Evolutionary conservation across 30 jellyfish, hydroid and myxozoan genomes (phyloP).

Genomic region (Sanderia malayensis): DNA sequence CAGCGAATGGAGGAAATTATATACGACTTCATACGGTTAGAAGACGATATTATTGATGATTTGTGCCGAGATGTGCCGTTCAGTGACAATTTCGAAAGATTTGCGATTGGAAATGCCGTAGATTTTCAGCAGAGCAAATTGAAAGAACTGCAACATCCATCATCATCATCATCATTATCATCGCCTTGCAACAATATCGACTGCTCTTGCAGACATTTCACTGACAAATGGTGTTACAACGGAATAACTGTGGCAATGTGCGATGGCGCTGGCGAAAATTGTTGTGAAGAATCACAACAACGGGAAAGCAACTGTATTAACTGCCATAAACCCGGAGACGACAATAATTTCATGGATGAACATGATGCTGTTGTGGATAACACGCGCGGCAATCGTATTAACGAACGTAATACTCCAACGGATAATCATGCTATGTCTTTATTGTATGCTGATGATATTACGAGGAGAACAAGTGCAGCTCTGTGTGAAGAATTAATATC

Average conservation of each 20-base stretch:
- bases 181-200: not conserved
- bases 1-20: slow-evolving; percentile 68
- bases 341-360: not conserved
- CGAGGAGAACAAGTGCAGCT: not conserved
- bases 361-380: not conserved
- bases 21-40: slow-evolving; percentile 48
- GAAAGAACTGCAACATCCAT: not conserved
- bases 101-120: slow-evolving; percentile 20
- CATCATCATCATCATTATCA: not conserved
- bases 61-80: slow-evolving; percentile 55
- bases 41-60: slow-evolving; percentile 53
- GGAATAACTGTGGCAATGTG: not conserved
- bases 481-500: slow-evolving; percentile 11
- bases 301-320: not conserved
- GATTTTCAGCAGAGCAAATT: slow-evolving; percentile 24
- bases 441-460: not conserved
- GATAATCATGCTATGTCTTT: not conserved
- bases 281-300: slow-evolving; percentile 2
- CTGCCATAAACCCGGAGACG: not conserved
- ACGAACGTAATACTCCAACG: not conserved
- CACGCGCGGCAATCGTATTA: not conserved
- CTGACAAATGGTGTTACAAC: not conserved
- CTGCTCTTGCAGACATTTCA: too few species aligned
- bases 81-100: slow-evolving; percentile 29
- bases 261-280: too few species aligned